Percentiles rank a stretch among this genome's conserved stretches.
phyloP scores from a whole-genome alignment of 2,888 invertebrate genomes.

The Aporophyla lueneburgensis region DNA sequence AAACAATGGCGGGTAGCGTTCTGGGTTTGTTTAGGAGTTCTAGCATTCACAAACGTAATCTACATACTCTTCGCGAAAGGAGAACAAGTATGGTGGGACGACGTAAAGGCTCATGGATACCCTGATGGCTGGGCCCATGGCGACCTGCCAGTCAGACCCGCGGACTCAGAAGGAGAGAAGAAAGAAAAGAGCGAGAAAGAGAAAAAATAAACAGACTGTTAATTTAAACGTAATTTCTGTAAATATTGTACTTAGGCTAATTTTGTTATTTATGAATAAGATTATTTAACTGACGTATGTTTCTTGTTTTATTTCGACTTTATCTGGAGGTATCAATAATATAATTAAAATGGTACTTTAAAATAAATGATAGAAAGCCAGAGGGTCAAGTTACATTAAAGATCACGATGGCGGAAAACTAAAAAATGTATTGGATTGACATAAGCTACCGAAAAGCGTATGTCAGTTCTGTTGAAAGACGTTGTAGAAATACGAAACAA shows the following conservation, averaged over 20 bases:
- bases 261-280: slow-evolving; percentile 62
- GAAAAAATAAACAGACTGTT: slow-evolving; percentile 68
- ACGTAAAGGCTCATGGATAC: slow-evolving; percentile 88
- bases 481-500: not conserved
- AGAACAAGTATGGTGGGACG: slow-evolving; percentile 95
- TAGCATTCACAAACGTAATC: slow-evolving; percentile 92
- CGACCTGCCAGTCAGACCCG: slow-evolving; percentile 75
- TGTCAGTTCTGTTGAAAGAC: not conserved
- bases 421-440: not conserved
- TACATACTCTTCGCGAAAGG: slow-evolving; percentile 94
- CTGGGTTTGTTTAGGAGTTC: slow-evolving; percentile 94
- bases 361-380: not conserved
- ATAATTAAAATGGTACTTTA: not conserved
- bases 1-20: slow-evolving; percentile 95
- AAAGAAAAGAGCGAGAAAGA: slow-evolving; percentile 67
- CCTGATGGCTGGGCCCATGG: slow-evolving; percentile 85
- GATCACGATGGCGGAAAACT: not conserved
- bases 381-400: not conserved
- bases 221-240: slow-evolving; percentile 54
- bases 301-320: slow-evolving; percentile 39
- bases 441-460: not conserved
- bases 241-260: slow-evolving; percentile 63
- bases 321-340: not conserved
- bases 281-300: slow-evolving; percentile 45
- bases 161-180: slow-evolving; percentile 77